Percentiles rank a stretch among this genome's conserved stretches.
These are phyloP conservation scores for Syritta pipiens DNA, from an alignment of 2,888 invertebrate genomes.

Conservation along the genomic window DNA sequence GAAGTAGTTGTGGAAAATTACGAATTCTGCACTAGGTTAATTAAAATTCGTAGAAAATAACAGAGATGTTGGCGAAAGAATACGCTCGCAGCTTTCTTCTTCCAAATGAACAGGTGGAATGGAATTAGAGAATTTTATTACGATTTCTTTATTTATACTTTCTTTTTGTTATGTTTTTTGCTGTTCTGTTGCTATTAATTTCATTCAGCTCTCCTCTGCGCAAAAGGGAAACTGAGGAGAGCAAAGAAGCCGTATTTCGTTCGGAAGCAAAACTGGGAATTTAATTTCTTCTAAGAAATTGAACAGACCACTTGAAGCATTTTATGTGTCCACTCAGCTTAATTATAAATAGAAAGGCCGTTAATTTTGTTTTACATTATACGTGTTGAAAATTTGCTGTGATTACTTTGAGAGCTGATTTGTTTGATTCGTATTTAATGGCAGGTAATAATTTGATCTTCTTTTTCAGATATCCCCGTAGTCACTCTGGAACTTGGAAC, in stretches of 20 bases:
- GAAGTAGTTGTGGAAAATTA: slow-evolving; percentile 38
- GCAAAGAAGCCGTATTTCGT: slow-evolving; percentile 22
- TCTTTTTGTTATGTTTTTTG: background rate
- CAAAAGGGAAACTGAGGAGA: slow-evolving; percentile 20
- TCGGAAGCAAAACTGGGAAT: slow-evolving; percentile 22
- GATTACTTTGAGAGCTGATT: background rate
- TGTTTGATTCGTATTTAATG: background rate
- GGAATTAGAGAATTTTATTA: slow-evolving; percentile 40
- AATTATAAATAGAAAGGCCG: slow-evolving; percentile 26
- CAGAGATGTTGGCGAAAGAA: slow-evolving; percentile 36
- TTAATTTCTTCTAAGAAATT: slow-evolving; percentile 17
- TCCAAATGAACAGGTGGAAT: slow-evolving; percentile 45
- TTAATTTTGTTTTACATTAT: background rate
- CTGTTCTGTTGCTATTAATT: slow-evolving; percentile 26
- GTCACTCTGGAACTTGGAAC: slow-evolving; percentile 91
- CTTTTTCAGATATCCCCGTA: slow-evolving; percentile 88
- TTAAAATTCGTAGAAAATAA: slow-evolving; percentile 50
- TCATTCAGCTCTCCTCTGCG: slow-evolving; percentile 27
- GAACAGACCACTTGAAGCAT: slow-evolving; percentile 4
- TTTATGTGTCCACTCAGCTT: slow-evolving; percentile 12
- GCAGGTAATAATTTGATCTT: too few relatives aligned
- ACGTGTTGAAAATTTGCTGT: background rate
- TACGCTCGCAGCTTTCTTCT: slow-evolving; percentile 14
- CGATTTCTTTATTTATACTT: slow-evolving; percentile 35
- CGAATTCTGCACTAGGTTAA: slow-evolving; percentile 53